Conservation (phyloP, 2,797 vertebrate species). For the Cirrhinus mrigala region DNA sequence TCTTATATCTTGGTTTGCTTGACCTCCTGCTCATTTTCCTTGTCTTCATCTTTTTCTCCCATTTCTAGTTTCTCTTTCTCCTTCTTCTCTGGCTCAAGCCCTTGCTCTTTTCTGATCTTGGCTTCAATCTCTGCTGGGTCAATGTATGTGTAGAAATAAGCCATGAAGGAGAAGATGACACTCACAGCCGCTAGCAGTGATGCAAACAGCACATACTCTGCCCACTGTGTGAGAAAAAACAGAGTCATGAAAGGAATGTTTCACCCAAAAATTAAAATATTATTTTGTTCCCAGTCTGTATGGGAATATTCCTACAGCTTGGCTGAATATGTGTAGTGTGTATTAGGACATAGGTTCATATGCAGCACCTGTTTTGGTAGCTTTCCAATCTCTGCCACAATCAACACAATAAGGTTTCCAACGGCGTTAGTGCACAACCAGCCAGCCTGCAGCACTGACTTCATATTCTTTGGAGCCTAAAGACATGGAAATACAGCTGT, state of each 20-base stretch:
- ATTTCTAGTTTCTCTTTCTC: slow-evolving; percentile 66
- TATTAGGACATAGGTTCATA: background rate
- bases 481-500: slow-evolving; percentile 21
- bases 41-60: slow-evolving; percentile 55
- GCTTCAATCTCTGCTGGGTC: slow-evolving; percentile 89
- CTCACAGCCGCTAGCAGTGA: slow-evolving; percentile 86
- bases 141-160: slow-evolving; percentile 90
- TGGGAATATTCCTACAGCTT: background rate
- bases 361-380: slow-evolving; percentile 82
- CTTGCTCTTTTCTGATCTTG: slow-evolving; percentile 75
- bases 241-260: background rate
- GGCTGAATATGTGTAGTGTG: slow-evolving; percentile 1
- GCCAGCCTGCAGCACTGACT: slow-evolving; percentile 94
- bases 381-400: slow-evolving; percentile 86
- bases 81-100: slow-evolving; percentile 59
- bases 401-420: slow-evolving; percentile 95
- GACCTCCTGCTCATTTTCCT: slow-evolving; percentile 19
- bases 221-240: slow-evolving; percentile 81
- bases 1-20: slow-evolving; percentile 70
- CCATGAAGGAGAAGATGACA: slow-evolving; percentile 91
- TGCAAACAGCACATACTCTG: slow-evolving; percentile 91
- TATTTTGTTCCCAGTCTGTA: background rate
- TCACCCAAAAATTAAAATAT: background rate
- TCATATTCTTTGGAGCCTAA: slow-evolving; percentile 97
- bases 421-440: slow-evolving; percentile 92